Evolutionary conservation across 2,888 invertebrate species (phyloP), one percentile per base, ranked within the genome.

Genomic region (Flexamia atlantica): DNA sequence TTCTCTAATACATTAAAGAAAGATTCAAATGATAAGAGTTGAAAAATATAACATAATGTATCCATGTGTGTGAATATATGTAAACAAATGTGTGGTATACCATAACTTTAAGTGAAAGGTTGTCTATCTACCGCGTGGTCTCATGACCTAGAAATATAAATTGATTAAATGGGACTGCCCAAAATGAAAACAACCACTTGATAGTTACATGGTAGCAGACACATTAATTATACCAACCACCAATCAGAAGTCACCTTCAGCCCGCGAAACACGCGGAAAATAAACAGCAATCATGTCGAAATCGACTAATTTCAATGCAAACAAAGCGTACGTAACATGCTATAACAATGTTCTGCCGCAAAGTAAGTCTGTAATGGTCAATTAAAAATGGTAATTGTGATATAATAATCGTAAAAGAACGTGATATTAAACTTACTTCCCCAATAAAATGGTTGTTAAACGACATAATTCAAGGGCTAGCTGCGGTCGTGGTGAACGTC

Each of bases 381-480:
- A 64, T 64, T 57, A 23, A 28, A 30, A 28, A 30, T 64, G 30
- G 64, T 64, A 28, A 64, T 53, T 4, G 23, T 28, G 64, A 64
- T 64, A 17, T 64, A 64, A 64, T 64, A 64, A 64, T 30, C 25
- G 14, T 64, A 28, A 64, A 64, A 14, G 7, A 20, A 28, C 68
- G 40, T 12, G 36, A 40, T 40, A 70, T 70, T 40, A 40, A 70
- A 40, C 40, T 70, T 70, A 40, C 40, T 70, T 70, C 70, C 70
- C 70, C 70, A 36, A 70, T 70, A 70, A 70, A 70, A 36, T 23
- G 1, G 70, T 1, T 17, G 68, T 9, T 5, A 30, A 30, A 64
- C 14, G 64, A 64, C 64, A 28, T 70, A 70, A 70, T 70, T 70
- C 70, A 70, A 40, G 70, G 70, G 40, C 36, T 32, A 10, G 30